Base-by-base conservation (phyloP, 2,113 vertebrate species). In the Chionodraco myersi region DNA sequence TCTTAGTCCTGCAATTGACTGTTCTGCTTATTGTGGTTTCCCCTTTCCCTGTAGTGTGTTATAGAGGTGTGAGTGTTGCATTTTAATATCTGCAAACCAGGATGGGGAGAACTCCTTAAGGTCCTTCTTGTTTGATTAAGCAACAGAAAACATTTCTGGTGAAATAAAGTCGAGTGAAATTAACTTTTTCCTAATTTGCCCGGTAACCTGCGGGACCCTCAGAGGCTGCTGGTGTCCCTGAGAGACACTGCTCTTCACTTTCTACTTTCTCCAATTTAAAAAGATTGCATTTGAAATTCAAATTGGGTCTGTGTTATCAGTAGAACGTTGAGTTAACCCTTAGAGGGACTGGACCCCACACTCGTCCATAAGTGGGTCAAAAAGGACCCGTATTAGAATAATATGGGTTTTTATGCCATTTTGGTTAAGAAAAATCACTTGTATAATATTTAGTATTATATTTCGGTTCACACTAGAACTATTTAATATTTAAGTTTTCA, bases 151-250 rank as follows among this genome's bases (percentile, higher is more conserved):
- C 0, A 18, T 23, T 56, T 69, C 57, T 48, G 1, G 5, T 45
- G 1, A 47, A 68, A 56, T 47, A 61, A 71, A 9, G 30, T 75
- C n/a, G 5, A 21, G 23, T 30, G 13, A 59, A 34, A 59, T 59
- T 1, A 73, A 62, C 21, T 61, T 58, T 47, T 41, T 16, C 30
- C 63, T 18, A 64, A 82, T 72, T 51, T n/a, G 16, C 49, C 34
- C 44, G 12, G 12, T 66, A 15, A 45, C 54, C 79, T 57, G 34
- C n/a, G 51, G 67, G 53, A 71, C 10, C 16, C 49, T 41, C 63
- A 16, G 34, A 9, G 68, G 7, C 58, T n/a, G 3, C 0, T 51
- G 30, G 15, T 57, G 47, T 10, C 23, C n/a, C 14, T 30, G 30
- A 30, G 2, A 30, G 30, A 30, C 30, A 30, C 30, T 66, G 34